These are phyloP conservation scores for Drymonia ruficornis DNA, from an alignment of 2,888 invertebrate genomes.

Conservation along the genomic window DNA sequence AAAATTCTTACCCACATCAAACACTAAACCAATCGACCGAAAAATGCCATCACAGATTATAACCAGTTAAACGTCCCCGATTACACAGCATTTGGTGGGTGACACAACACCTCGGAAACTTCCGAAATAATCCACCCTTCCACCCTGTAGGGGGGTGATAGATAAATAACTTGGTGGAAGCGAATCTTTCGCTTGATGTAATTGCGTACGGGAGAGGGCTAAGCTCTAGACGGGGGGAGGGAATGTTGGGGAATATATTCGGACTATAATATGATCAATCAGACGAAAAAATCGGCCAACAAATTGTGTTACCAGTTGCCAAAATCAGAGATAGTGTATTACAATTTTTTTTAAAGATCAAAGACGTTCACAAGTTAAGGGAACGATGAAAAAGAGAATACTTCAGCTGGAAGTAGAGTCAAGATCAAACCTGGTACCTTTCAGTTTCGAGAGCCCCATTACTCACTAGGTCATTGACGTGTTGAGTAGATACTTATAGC, in stretches of 20 bases:
- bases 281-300: too few species aligned
- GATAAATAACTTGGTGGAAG: conserved; percentile 27
- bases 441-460: too few species aligned
- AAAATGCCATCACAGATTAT: conserved; percentile 50
- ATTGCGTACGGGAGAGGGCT: conserved; percentile 23
- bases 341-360: too few species aligned
- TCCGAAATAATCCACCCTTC: conserved; percentile 19
- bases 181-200: conserved; percentile 28
- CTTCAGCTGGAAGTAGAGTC: too few species aligned
- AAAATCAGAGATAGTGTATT: too few species aligned
- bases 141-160: conserved; percentile 13
- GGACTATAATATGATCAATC: too few species aligned
- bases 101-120: conserved; percentile 31
- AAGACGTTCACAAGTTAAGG: too few species aligned
- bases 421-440: too few species aligned
- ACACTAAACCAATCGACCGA: conserved; percentile 37
- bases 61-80: conserved; percentile 39
- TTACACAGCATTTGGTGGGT: conserved; percentile 28
- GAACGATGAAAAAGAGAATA: too few species aligned
- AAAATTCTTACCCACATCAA: conserved; percentile 32
- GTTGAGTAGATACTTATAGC: too few species aligned
- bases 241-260: conserved; percentile 26
- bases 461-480: too few species aligned
- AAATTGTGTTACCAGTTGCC: too few species aligned
- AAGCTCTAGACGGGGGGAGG: not conserved